Percentiles rank a stretch among this genome's conserved stretches.
Evolutionary conservation across 2,888 invertebrate species (phyloP).

Genomic region (Polietes domitor): DNA sequence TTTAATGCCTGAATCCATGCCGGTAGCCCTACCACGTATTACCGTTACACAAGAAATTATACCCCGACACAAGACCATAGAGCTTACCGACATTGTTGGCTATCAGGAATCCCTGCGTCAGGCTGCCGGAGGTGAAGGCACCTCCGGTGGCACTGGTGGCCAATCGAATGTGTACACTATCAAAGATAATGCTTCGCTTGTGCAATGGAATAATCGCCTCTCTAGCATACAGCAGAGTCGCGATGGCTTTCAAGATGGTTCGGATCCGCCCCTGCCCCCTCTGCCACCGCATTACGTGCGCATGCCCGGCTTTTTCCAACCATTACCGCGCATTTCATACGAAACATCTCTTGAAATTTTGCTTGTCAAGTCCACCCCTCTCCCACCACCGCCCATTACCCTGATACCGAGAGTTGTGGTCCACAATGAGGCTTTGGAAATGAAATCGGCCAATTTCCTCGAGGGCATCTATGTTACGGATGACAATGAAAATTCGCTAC

Average conservation of each 20-base stretch:
- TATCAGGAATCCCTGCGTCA: conserved; percentile 57
- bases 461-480: conserved; percentile 78
- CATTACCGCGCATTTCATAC: conserved; percentile 79
- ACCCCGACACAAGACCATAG: conserved; percentile 60
- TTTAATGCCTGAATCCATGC: conserved; percentile 60
- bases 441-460: conserved; percentile 79
- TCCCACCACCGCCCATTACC: conserved; percentile 78
- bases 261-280: conserved; percentile 74
- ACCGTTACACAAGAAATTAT: conserved; percentile 59
- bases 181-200: conserved; percentile 77
- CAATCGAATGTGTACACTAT: conserved; percentile 73
- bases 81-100: conserved; percentile 57
- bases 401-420: conserved; percentile 79
- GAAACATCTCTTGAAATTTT: conserved; percentile 80
- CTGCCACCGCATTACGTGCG: conserved; percentile 77
- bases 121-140: conserved; percentile 48
- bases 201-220: conserved; percentile 75
- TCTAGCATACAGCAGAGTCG: conserved; percentile 60
- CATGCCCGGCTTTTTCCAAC: conserved; percentile 81
- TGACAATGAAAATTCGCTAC: conserved; percentile 78
- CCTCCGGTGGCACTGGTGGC: conserved; percentile 52
- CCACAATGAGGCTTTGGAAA: conserved; percentile 79
- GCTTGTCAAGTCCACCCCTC: conserved; percentile 78
- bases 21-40: conserved; percentile 50
- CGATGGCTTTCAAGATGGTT: conserved; percentile 69